Evolutionary conservation across 2,888 invertebrate species (phyloP).

Genomic region (Pocota personata): DNA sequence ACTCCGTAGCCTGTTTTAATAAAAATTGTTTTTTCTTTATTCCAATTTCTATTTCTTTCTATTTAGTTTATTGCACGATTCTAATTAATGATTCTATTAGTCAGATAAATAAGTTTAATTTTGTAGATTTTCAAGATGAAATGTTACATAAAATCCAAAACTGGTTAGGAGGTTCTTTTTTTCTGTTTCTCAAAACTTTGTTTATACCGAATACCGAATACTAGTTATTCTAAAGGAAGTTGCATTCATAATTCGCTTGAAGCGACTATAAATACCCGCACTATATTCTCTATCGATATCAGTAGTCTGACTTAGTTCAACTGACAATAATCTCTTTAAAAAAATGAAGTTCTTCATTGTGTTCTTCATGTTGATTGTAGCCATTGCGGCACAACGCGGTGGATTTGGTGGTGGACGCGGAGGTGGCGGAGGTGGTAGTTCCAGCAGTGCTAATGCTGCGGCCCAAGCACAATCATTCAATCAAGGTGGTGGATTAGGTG

Average conservation of each 20-base stretch:
- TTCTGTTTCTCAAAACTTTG: slow-evolving; percentile 6
- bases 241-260: background rate
- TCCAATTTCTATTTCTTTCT: too few species aligned
- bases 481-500: slow-evolving; percentile 17
- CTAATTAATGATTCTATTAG: background rate
- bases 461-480: background rate
- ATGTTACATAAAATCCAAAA: background rate
- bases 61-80: background rate
- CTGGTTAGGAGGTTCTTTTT: background rate
- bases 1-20: background rate
- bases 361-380: slow-evolving; percentile 77
- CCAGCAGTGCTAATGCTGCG: slow-evolving; percentile 10
- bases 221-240: background rate
- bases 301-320: slow-evolving; percentile 27
- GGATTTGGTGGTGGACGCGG: slow-evolving; percentile 49
- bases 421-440: slow-evolving; percentile 38
- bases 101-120: background rate
- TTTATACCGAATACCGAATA: background rate
- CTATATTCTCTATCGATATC: slow-evolving; percentile 5
- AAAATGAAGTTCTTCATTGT: slow-evolving; percentile 78
- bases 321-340: slow-evolving; percentile 74
- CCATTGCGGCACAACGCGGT: slow-evolving; percentile 76
- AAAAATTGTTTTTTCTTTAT: background rate
- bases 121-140: background rate
- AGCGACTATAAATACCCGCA: slow-evolving; percentile 51